Percentiles rank a stretch among this genome's conserved stretches.
Conservation (phyloP, 2,888 invertebrate genomes). For the Andrena haemorrhoa region DNA sequence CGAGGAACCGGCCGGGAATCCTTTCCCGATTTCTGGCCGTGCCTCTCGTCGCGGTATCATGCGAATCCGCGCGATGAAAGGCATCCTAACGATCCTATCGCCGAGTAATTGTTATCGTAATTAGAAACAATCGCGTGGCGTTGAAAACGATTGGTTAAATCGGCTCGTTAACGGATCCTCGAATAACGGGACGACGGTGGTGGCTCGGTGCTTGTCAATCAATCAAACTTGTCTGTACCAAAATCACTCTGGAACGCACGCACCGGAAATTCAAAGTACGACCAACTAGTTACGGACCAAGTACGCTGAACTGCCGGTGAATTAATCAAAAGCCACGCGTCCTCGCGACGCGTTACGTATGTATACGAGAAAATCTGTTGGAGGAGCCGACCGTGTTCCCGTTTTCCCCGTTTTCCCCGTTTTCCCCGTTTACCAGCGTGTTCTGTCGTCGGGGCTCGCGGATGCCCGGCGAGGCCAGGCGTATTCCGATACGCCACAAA, state of each 20-base stretch:
- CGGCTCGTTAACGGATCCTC: constrained; percentile 39
- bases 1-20: not conserved
- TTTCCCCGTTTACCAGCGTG: not conserved
- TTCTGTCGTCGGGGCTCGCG: constrained; percentile 17
- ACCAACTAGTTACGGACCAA: constrained; percentile 75
- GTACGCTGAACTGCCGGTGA: constrained; percentile 73
- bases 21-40: not conserved
- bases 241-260: constrained; percentile 57
- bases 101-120: constrained; percentile 24
- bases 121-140: constrained; percentile 38
- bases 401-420: not conserved
- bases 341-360: constrained; percentile 46
- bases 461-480: constrained; percentile 47
- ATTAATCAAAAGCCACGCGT: constrained; percentile 52
- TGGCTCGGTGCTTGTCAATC: constrained; percentile 45
- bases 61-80: not conserved
- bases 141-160: constrained; percentile 35
- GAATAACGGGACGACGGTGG: constrained; percentile 37
- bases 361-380: constrained; percentile 49
- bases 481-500: constrained; percentile 62
- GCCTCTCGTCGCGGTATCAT: not conserved
- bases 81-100: constrained; percentile 12
- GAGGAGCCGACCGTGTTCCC: constrained; percentile 13
- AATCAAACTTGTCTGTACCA: constrained; percentile 66
- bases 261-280: constrained; percentile 72